These are phyloP conservation scores for Calypte anna DNA, from an alignment of 2,113 vertebrate species.

Conservation along the genomic window DNA sequence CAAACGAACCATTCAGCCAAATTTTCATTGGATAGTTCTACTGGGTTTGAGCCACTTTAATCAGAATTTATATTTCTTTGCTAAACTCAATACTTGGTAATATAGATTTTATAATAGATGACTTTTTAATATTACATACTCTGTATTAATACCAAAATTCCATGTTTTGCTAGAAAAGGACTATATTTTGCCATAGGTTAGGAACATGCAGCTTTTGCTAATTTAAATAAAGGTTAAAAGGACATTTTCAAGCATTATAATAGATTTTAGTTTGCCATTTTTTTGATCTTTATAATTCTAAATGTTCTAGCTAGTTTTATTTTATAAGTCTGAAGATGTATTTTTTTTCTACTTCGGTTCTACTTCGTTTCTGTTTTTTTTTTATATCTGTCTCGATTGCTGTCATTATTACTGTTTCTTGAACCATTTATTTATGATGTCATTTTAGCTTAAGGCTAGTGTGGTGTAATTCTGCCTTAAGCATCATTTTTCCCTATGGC, in stretches of 20 bases:
- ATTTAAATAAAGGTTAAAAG: slow-evolving; percentile 52
- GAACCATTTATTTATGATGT: slow-evolving; percentile 37
- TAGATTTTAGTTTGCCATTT: not conserved
- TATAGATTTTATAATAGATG: slow-evolving; percentile 30
- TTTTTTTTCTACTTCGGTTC: not conserved
- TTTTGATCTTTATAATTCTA: slow-evolving; percentile 5
- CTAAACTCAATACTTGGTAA: not conserved
- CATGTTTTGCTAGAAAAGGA: slow-evolving; percentile 28
- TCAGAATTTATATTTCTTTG: not conserved
- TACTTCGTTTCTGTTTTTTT: not conserved
- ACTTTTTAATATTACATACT: not conserved
- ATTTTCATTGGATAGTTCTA: not conserved
- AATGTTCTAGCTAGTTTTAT: not conserved
- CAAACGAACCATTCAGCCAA: not conserved
- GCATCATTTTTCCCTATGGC: slow-evolving; percentile 19
- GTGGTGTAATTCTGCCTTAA: slow-evolving; percentile 56
- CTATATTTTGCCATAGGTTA: slow-evolving; percentile 20
- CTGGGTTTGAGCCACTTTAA: not conserved
- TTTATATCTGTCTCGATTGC: not conserved
- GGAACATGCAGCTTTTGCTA: slow-evolving; percentile 37
- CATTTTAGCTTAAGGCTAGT: slow-evolving; percentile 46
- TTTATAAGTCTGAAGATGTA: not conserved
- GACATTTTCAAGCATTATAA: not conserved
- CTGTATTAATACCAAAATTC: not conserved
- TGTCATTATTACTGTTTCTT: slow-evolving; percentile 4